These are phyloP conservation scores for Xiphophorus hellerii DNA, from an alignment of 2,113 vertebrate species.

Conservation along the genomic window DNA sequence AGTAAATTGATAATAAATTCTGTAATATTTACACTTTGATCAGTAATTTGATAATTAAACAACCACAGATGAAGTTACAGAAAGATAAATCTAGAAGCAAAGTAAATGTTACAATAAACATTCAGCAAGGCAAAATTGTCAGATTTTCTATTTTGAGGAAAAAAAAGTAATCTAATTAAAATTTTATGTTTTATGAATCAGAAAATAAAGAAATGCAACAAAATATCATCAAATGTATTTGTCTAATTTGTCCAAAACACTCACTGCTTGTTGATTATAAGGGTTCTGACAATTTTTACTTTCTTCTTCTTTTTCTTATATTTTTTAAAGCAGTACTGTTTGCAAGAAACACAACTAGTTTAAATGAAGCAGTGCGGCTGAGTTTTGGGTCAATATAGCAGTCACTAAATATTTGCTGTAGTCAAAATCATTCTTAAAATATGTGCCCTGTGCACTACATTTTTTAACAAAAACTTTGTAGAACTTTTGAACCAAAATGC, in stretches of 20 bases:
- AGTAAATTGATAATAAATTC: constrained; percentile 2
- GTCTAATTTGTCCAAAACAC: too few species aligned
- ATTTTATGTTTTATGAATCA: too few species aligned
- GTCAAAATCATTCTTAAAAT: constrained; percentile 3
- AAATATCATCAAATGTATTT: too few species aligned
- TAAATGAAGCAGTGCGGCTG: not conserved
- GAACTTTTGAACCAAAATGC: too few species aligned
- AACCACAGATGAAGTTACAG: not conserved
- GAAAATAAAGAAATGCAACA: too few species aligned
- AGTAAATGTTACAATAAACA: too few species aligned
- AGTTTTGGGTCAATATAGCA: not conserved
- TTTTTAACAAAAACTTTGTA: not conserved
- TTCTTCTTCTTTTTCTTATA: not conserved
- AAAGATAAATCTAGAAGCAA: not conserved
- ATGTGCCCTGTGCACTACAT: not conserved
- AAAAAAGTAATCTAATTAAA: too few species aligned
- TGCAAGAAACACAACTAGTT: constrained; percentile 2
- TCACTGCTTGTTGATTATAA: too few species aligned
- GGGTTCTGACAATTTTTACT: not conserved
- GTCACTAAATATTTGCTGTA: not conserved
- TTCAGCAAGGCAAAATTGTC: too few species aligned
- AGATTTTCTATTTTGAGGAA: too few species aligned
- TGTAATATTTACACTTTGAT: not conserved
- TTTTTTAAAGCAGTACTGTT: not conserved
- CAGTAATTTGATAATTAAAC: not conserved